These are phyloP conservation scores for Xestia xanthographa DNA, from an alignment of 2,888 invertebrate species.

Conservation along the genomic window DNA sequence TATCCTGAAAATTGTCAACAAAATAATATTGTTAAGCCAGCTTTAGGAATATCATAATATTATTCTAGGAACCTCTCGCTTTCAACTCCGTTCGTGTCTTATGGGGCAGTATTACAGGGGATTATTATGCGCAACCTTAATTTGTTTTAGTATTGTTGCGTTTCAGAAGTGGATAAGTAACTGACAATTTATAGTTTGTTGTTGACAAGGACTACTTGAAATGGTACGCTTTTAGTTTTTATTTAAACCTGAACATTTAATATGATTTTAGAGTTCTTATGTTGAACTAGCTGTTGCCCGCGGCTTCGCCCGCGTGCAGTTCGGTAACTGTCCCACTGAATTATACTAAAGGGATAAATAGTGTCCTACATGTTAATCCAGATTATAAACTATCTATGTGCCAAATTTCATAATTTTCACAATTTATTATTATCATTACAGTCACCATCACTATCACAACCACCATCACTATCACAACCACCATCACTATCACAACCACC, in stretches of 20 bases:
- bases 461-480: too few relatives aligned
- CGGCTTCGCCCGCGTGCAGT: too few relatives aligned
- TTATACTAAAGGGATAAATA: too few relatives aligned
- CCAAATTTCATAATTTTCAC: too few relatives aligned
- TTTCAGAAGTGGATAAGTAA: conserved; percentile 1
- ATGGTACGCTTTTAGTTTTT: background rate
- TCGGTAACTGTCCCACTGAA: too few relatives aligned
- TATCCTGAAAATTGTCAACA: conserved; percentile 7
- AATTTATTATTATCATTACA: too few relatives aligned
- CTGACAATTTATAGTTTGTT: conserved; percentile 3
- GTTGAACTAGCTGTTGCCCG: too few relatives aligned
- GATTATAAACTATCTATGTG: too few relatives aligned
- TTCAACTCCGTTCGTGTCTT: background rate
- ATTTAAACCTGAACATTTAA: background rate
- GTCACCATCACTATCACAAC: too few relatives aligned
- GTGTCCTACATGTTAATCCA: too few relatives aligned
- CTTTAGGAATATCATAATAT: background rate
- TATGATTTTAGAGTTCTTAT: background rate
- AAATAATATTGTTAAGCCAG: background rate
- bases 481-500: too few relatives aligned
- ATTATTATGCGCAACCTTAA: background rate
- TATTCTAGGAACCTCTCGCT: background rate
- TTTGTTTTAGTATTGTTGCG: background rate
- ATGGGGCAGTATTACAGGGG: background rate
- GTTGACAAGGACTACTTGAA: background rate